A percentile compares a stretch with the other conserved stretches of the same genome.
Conservation (phyloP, 2,888 invertebrate genomes). For the Pandemis corylana region DNA sequence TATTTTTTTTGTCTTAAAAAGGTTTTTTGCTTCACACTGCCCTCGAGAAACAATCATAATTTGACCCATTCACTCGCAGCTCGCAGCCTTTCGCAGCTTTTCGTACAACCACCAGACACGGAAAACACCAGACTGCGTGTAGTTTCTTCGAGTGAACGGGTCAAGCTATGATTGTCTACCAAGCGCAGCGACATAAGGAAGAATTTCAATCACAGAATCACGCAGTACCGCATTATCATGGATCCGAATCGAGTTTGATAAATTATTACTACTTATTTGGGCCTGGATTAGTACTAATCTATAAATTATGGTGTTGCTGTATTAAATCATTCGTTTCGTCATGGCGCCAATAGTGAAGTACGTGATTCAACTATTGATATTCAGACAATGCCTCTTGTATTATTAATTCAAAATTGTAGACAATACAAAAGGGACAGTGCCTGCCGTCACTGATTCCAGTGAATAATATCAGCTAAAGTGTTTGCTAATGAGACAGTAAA, state of each 20-base stretch:
- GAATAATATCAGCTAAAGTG: neutral
- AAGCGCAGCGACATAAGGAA: too few relatives aligned
- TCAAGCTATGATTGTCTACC: too few relatives aligned
- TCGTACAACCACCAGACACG: too few relatives aligned
- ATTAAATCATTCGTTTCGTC: constrained; percentile 5
- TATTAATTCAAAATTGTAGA: constrained; percentile 16
- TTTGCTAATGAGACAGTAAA: constrained; percentile 1
- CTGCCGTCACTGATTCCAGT: neutral
- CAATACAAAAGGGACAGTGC: constrained; percentile 14
- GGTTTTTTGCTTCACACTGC: too few relatives aligned
- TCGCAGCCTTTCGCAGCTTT: too few relatives aligned
- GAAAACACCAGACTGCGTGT: too few relatives aligned
- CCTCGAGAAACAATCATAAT: too few relatives aligned
- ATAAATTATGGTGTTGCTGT: neutral
- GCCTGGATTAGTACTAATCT: neutral
- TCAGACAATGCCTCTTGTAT: constrained; percentile 9
- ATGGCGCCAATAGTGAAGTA: constrained; percentile 2
- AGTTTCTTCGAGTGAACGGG: too few relatives aligned
- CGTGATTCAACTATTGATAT: constrained; percentile 6
- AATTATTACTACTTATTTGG: neutral
- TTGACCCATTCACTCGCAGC: too few relatives aligned
- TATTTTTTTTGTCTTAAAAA: too few relatives aligned
- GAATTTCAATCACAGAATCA: too few relatives aligned
- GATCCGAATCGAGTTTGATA: neutral
- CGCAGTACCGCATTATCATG: too few relatives aligned